Evolutionary conservation across 2,113 vertebrate species (phyloP).

Genomic region (Emydura subglobosa): DNA sequence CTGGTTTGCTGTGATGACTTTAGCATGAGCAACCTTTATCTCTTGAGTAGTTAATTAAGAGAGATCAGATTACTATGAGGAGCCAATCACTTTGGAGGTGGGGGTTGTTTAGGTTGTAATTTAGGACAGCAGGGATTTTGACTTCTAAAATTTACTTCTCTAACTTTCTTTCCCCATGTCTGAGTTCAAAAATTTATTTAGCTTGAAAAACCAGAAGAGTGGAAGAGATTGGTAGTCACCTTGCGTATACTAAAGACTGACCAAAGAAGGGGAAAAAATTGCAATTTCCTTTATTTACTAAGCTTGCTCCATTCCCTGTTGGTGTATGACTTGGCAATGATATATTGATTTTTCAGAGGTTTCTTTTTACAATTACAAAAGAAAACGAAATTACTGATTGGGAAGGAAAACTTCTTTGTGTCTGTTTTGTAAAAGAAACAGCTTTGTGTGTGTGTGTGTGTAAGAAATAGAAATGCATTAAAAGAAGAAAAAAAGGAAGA

Average conservation of each 20-base stretch:
- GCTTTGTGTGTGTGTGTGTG: neutral
- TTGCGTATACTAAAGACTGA: constrained; percentile 38
- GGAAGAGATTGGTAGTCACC: constrained; percentile 43
- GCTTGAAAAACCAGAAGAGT: neutral
- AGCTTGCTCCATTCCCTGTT: constrained; percentile 35
- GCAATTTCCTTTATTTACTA: constrained; percentile 74
- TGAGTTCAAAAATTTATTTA: constrained; percentile 12
- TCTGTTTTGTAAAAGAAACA: constrained; percentile 54
- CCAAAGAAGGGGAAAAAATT: constrained; percentile 42
- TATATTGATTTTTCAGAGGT: constrained; percentile 71
- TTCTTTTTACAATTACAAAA: constrained; percentile 71
- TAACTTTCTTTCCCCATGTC: constrained; percentile 29
- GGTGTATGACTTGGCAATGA: constrained; percentile 52
- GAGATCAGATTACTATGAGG: constrained; percentile 46
- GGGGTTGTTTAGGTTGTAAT: constrained; percentile 30
- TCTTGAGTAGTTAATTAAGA: constrained; percentile 54
- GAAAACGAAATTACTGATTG: constrained; percentile 70
- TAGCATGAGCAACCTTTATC: constrained; percentile 69
- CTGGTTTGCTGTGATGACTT: constrained; percentile 61
- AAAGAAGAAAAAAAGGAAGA: constrained; percentile 43
- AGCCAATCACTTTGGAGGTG: constrained; percentile 29
- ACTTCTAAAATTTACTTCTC: constrained; percentile 42
- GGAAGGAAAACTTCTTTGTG: constrained; percentile 61
- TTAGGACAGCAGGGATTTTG: constrained; percentile 61
- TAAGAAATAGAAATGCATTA: constrained; percentile 65